Percentiles rank a stretch among this genome's conserved stretches.
Conservation (phyloP, 2,888 invertebrate genomes). For the Rotaria magnacalcarata region DNA sequence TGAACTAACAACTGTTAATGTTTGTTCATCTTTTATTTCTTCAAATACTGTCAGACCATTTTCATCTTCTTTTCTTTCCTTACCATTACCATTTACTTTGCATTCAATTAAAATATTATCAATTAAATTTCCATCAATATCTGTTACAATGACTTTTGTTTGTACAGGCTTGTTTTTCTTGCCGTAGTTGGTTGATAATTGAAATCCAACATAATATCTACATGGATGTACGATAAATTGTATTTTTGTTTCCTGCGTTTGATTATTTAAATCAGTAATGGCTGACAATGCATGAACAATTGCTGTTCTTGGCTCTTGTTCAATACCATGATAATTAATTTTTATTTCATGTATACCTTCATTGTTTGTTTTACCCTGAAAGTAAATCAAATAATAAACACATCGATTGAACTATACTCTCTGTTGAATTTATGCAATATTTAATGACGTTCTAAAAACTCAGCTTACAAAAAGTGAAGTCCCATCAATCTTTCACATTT, state of each 20-base stretch:
- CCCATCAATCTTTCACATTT: not conserved
- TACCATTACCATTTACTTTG: not conserved
- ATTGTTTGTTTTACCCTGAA: not conserved
- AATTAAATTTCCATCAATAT: conserved; percentile 34
- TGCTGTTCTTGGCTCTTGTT: not conserved
- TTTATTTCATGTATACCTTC: conserved; percentile 8
- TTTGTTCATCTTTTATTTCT: conserved; percentile 29
- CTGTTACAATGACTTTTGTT: conserved; percentile 13
- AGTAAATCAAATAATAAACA: not conserved
- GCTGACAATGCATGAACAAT: conserved; percentile 1
- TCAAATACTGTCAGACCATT: not conserved
- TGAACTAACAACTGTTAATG: not conserved
- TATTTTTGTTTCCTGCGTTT: conserved; percentile 34
- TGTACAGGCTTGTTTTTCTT: not conserved
- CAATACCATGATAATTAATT: conserved; percentile 29
- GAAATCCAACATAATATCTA: conserved; percentile 30
- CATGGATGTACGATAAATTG: conserved; percentile 26
- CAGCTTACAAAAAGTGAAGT: not conserved
- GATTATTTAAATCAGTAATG: conserved; percentile 32
- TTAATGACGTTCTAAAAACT: not conserved
- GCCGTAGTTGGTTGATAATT: not conserved
- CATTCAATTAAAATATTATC: conserved; percentile 28
- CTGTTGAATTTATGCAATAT: not conserved
- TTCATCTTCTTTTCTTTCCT: conserved; percentile 19
- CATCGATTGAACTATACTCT: not conserved